Percentiles rank a stretch among this genome's conserved stretches.
phyloP scores from a whole-genome alignment of 1,140 invertebrate species.

The Drosophila prosaltans region DNA sequence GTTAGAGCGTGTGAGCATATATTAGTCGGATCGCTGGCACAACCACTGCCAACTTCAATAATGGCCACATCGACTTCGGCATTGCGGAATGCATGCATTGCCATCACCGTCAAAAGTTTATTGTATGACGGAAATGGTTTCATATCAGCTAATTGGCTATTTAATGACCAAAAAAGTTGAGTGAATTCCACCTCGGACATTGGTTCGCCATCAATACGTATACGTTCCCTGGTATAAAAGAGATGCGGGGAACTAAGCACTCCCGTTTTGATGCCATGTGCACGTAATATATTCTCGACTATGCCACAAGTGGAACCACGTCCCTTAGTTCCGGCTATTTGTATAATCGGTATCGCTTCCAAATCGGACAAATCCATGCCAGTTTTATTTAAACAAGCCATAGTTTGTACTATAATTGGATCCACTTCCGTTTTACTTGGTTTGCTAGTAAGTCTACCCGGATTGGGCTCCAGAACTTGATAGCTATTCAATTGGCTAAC shows the following conservation, averaged over 20 bases:
- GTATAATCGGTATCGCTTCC: constrained; percentile 55
- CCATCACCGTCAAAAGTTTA: constrained; percentile 95
- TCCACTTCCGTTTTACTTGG: constrained; percentile 18
- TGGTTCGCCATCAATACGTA: constrained; percentile 93
- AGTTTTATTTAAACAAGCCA: constrained; percentile 47
- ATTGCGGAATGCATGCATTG: constrained; percentile 93
- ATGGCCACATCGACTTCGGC: constrained; percentile 97
- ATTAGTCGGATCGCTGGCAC: constrained; percentile 97
- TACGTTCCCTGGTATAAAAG: constrained; percentile 94
- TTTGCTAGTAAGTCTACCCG: constrained; percentile 33
- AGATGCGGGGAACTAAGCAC: constrained; percentile 98
- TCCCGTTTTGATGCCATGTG: constrained; percentile 94
- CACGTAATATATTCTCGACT: constrained; percentile 93
- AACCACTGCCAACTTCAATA: constrained; percentile 98
- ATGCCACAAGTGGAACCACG: constrained; percentile 95
- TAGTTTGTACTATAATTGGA: constrained; percentile 50
- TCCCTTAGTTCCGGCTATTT: constrained; percentile 65
- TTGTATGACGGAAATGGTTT: constrained; percentile 96
- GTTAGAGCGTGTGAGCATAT: constrained; percentile 91
- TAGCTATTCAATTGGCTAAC: constrained; percentile 49
- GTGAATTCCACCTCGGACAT: constrained; percentile 90
- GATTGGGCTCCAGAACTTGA: constrained; percentile 32
- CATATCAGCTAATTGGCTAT: constrained; percentile 84
- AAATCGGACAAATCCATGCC: constrained; percentile 36
- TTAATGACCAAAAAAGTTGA: constrained; percentile 92